A percentile compares a stretch with the other conserved stretches of the same genome.
phyloP scores from a whole-genome alignment of 2,113 vertebrate genomes.

The Meriones unguiculatus region DNA sequence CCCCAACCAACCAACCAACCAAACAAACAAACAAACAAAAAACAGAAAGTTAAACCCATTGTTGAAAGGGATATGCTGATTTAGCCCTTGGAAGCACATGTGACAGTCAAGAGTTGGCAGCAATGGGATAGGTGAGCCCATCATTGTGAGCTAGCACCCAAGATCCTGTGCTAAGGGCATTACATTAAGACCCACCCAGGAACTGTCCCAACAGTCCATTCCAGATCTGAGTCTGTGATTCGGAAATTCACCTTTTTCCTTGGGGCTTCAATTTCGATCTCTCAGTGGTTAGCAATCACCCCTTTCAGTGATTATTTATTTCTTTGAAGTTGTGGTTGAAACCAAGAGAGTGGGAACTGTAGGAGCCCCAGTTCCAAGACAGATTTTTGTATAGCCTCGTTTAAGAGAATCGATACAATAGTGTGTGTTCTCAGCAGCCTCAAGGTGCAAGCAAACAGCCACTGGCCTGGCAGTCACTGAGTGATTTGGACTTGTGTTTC shows the following conservation, averaged over 20 bases:
- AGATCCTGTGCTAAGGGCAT: background rate
- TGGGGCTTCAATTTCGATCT: conserved; percentile 65
- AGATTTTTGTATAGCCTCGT: conserved; percentile 49
- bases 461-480: background rate
- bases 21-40: background rate
- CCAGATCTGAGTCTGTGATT: conserved; percentile 26
- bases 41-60: background rate
- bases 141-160: background rate
- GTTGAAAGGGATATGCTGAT: background rate
- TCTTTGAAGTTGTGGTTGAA: conserved; percentile 57
- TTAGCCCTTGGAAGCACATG: background rate
- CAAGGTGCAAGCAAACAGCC: background rate
- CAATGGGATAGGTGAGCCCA: background rate
- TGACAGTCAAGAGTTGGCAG: background rate
- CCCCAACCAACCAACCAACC: background rate
- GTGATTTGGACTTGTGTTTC: background rate
- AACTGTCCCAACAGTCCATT: conserved; percentile 31
- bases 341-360: conserved; percentile 40
- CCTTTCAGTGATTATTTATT: conserved; percentile 66
- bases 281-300: conserved; percentile 27
- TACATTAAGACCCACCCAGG: background rate
- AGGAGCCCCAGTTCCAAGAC: conserved; percentile 46
- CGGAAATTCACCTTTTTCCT: conserved; percentile 55
- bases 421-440: background rate
- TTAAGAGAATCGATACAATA: conserved; percentile 68